Percentiles rank a stretch among this genome's conserved stretches.
phyloP scores from a whole-genome alignment of 2,113 vertebrate genomes.

The Phyllostomus discolor region DNA sequence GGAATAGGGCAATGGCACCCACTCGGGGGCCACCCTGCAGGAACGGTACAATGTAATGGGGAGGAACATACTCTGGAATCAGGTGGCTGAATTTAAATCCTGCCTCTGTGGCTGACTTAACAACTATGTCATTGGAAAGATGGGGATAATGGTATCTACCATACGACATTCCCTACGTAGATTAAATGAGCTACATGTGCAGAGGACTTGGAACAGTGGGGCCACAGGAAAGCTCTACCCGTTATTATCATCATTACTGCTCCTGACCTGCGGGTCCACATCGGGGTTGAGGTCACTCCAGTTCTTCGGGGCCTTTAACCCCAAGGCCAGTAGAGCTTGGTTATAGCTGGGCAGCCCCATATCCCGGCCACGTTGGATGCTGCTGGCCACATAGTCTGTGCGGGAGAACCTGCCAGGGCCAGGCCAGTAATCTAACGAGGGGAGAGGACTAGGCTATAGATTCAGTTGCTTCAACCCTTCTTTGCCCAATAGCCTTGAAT shows the following conservation, averaged over 20 bases:
- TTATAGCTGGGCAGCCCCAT: constrained; percentile 90
- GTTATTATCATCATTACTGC: not conserved
- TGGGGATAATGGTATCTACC: not conserved
- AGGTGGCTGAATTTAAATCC: not conserved
- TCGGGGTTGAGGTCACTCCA: constrained; percentile 84
- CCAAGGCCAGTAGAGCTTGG: constrained; percentile 80
- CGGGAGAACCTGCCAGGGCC: constrained; percentile 89
- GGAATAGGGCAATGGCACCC: not conserved
- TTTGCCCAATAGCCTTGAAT: not conserved
- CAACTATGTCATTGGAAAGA: not conserved
- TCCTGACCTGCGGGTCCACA: constrained; percentile 73
- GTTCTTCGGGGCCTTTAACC: constrained; percentile 72
- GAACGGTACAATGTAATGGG: not conserved
- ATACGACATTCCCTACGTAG: not conserved
- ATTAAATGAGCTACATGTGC: not conserved
- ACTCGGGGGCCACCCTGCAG: not conserved
- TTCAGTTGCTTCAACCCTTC: not conserved
- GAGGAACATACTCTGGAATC: not conserved
- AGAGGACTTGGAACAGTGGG: not conserved
- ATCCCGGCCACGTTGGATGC: constrained; percentile 91
- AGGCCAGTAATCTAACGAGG: constrained; percentile 92
- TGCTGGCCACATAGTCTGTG: constrained; percentile 87
- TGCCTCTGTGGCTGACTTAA: not conserved
- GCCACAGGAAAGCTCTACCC: not conserved
- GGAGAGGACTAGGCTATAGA: not conserved